A percentile compares a stretch with the other conserved stretches of the same genome.
phyloP scores from a whole-genome alignment of 2,888 invertebrate species.

The Mallateleia sp. region DNA sequence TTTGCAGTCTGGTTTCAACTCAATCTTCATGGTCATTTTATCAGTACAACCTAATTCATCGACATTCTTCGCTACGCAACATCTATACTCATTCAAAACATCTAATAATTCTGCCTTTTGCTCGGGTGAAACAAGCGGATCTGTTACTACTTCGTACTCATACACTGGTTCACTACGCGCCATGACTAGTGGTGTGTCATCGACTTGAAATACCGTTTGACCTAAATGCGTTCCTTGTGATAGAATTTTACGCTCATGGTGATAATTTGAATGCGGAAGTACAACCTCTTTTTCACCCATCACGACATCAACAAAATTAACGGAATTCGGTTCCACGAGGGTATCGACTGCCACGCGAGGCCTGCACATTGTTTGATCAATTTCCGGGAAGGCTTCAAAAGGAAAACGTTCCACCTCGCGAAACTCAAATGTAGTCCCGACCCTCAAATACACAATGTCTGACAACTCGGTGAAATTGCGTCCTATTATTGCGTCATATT shows the following conservation, averaged over 20 bases:
- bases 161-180: not conserved
- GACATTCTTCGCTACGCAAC: constrained; percentile 42
- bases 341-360: too few species aligned
- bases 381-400: constrained; percentile 12
- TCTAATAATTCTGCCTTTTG: constrained; percentile 24
- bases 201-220: not conserved
- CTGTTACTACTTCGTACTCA: constrained; percentile 3
- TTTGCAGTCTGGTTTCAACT: not conserved
- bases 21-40: constrained; percentile 46
- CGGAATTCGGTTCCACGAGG: not conserved
- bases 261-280: not conserved
- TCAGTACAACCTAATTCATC: constrained; percentile 19
- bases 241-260: not conserved
- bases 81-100: constrained; percentile 47
- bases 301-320: not conserved
- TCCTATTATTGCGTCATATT: constrained; percentile 15
- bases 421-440: not conserved
- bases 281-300: not conserved
- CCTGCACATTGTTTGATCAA: not conserved
- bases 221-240: not conserved
- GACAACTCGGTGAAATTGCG: constrained; percentile 19
- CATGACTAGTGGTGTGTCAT: not conserved
- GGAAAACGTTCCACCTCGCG: not conserved
- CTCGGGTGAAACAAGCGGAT: not conserved
- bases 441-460: constrained; percentile 3